These are phyloP conservation scores for Sus cebifrons DNA, from an alignment of 2,797 vertebrate species.

Conservation along the genomic window DNA sequence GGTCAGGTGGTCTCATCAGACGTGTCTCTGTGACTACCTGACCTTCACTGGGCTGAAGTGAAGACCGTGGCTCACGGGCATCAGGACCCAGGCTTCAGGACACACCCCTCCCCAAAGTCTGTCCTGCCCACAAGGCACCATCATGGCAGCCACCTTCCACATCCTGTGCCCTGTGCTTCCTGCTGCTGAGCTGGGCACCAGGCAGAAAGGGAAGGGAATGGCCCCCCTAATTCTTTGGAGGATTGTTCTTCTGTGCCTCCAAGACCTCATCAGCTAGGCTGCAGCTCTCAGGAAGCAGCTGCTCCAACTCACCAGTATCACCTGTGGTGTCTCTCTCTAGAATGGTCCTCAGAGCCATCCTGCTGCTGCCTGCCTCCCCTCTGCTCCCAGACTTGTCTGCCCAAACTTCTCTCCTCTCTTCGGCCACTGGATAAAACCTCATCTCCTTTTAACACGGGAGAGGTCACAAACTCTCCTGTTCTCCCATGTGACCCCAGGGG, in stretches of 20 bases:
- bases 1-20: accelerated
- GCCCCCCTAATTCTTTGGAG: too few species aligned
- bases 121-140: background rate
- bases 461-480: background rate
- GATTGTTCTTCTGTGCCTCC: too few species aligned
- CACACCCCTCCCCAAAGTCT: accelerated
- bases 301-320: background rate
- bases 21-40: background rate
- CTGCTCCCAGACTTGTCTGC: background rate
- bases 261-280: background rate
- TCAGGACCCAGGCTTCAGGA: background rate
- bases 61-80: background rate
- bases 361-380: accelerated
- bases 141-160: background rate
- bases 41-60: background rate
- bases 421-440: background rate
- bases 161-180: background rate
- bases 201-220: too few species aligned
- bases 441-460: background rate
- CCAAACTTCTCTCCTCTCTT: background rate
- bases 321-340: background rate
- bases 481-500: background rate
- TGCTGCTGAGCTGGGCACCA: background rate
- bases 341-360: background rate
- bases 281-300: background rate